Percentiles rank a stretch among this genome's conserved stretches.
phyloP scores from a whole-genome alignment of 2,113 vertebrate genomes.

The Prietella phreatophila region DNA sequence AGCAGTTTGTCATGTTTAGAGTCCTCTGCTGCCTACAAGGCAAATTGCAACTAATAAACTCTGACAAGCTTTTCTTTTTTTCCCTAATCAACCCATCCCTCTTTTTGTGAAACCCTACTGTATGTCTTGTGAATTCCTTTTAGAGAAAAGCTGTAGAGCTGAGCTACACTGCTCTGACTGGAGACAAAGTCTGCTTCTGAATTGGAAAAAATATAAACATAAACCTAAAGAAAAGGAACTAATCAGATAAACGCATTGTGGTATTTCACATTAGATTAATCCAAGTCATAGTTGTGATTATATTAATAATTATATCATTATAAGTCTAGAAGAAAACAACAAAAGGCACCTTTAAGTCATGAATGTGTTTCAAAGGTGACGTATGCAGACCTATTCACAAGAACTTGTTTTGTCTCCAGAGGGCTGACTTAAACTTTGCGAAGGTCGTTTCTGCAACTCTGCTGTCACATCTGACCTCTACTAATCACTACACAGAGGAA shows the following conservation, averaged over 20 bases:
- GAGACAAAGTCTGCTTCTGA: neutral
- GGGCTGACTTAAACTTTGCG: neutral
- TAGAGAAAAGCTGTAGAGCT: neutral
- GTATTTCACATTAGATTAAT: neutral
- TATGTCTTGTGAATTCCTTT: neutral
- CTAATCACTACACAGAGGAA: neutral
- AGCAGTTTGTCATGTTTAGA: neutral
- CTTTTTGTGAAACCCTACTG: neutral
- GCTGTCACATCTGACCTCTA: constrained; percentile 28
- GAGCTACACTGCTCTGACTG: neutral
- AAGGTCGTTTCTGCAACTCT: constrained; percentile 25
- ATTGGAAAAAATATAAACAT: neutral
- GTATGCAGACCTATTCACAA: neutral
- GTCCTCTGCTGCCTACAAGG: constrained; percentile 2
- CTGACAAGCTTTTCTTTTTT: neutral
- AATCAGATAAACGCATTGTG: neutral
- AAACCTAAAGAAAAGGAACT: no score
- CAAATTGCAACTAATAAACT: constrained; percentile 1
- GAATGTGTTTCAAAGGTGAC: neutral
- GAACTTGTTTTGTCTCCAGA: neutral
- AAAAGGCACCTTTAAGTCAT: neutral
- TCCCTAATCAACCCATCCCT: neutral
- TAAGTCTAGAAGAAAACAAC: neutral
- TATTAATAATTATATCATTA: neutral
- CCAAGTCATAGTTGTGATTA: neutral